Evolutionary conservation across 2,113 vertebrate genomes (phyloP), one percentile per base, ranked within the genome.

Genomic region (Dicaeum eximium): DNA sequence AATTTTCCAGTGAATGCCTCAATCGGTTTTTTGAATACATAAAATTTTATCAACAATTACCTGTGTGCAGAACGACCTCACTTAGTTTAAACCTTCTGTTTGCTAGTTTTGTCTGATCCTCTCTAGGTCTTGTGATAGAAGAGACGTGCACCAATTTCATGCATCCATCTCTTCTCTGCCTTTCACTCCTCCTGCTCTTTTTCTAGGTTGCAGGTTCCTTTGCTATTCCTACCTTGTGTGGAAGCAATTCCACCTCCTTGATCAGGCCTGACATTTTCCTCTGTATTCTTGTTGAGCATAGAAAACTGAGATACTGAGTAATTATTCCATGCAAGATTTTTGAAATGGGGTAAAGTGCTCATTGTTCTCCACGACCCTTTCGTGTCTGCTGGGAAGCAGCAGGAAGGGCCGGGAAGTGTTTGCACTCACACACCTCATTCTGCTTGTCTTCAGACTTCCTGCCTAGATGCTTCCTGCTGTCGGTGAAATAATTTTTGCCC

Each of bases 371-470:
- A 3, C 65, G 90, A 92, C 75, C 75, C 72, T 50, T 80, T 71
- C 1, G 1, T 80, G 86, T 69, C 53, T 60, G 77, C 85, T 96
- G 74, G 64, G 80, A 88, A 84, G 72, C 88, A 74, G 72, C 88
- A 93, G 95, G 93, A 96, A 96, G 95, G 88, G 86, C 80, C 86
- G 65, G 85, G 75, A 88, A 74, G 64, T 33, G 75, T 78, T 78
- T 88, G 88, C 83, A 21, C n/a, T 92, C 48, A 67, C 80, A 71
- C 69, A 93, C 83, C 72, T 93, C 38, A 0, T 64, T 88, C 88
- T 96, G 69, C 80, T 88, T 67, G 85, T 64, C 88, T 88, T 88
- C 86, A 88, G 69, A 11, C 80, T 96, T 97, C 93, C 96, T 95
- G 79, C 56, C 61, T 93, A 13, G 51, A 24, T 58, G 72, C 85